A percentile compares a stretch with the other conserved stretches of the same genome.
phyloP scores from a whole-genome alignment of 2,888 invertebrate species.

The Cheilosia vulpina region DNA sequence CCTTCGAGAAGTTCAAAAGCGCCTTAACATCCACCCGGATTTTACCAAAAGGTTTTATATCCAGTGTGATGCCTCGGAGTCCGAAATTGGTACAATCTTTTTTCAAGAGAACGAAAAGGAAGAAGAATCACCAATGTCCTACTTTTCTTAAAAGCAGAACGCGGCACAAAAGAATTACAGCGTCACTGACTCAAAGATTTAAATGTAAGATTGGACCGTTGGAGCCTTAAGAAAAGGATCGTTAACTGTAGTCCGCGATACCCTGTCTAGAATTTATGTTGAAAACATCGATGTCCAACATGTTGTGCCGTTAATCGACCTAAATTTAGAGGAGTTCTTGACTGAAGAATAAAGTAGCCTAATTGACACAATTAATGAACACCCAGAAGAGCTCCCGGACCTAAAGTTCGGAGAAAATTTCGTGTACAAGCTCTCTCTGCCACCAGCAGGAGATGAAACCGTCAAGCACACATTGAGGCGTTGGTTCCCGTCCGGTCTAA shows the following conservation, averaged over 20 bases:
- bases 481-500: constrained; percentile 28
- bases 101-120: background rate
- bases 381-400: constrained; percentile 9
- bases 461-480: constrained; percentile 18
- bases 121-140: background rate
- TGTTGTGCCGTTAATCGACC: constrained; percentile 11
- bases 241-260: background rate
- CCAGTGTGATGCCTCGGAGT: constrained; percentile 52
- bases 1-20: constrained; percentile 53
- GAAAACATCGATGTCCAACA: background rate
- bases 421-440: constrained; percentile 2
- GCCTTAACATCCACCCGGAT: constrained; percentile 53
- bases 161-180: background rate
- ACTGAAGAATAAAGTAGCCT: background rate
- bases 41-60: constrained; percentile 7
- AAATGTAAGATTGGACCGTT: too few relatives aligned
- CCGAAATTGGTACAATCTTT: background rate
- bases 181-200: background rate
- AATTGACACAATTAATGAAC: background rate
- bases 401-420: background rate
- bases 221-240: constrained; percentile 71
- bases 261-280: background rate
- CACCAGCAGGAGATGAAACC: background rate
- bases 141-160: background rate
- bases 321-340: background rate